Percentiles rank a stretch among this genome's conserved stretches.
These are phyloP conservation scores for Ectemnius cavifrons DNA, from an alignment of 2,888 invertebrate genomes.

Conservation along the genomic window DNA sequence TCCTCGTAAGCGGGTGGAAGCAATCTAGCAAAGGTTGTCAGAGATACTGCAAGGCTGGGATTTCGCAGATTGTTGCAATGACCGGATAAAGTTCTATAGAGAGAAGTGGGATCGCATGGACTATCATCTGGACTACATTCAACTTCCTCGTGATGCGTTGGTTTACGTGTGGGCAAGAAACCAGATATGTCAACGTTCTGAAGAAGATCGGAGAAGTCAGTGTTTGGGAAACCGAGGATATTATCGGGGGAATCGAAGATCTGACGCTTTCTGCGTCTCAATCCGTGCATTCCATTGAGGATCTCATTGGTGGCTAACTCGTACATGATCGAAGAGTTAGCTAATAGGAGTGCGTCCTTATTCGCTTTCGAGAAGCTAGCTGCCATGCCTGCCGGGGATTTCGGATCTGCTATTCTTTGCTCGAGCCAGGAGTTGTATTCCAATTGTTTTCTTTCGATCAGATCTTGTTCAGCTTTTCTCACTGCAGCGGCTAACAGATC, in stretches of 20 bases:
- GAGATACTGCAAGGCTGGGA: conserved; percentile 89
- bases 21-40: conserved; percentile 91
- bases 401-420: conserved; percentile 84
- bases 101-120: conserved; percentile 85
- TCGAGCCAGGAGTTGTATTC: conserved; percentile 90
- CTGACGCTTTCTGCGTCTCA: conserved; percentile 84
- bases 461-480: conserved; percentile 88
- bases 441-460: conserved; percentile 86
- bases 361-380: conserved; percentile 95
- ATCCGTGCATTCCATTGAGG: conserved; percentile 81
- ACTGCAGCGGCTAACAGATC: conserved; percentile 87
- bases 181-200: conserved; percentile 89
- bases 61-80: conserved; percentile 93
- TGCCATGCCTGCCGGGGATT: conserved; percentile 91
- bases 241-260: conserved; percentile 83
- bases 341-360: conserved; percentile 88
- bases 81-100: conserved; percentile 88
- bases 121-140: conserved; percentile 86
- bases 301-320: conserved; percentile 94
- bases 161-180: conserved; percentile 82
- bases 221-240: conserved; percentile 79
- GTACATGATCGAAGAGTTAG: conserved; percentile 91
- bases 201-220: conserved; percentile 87
- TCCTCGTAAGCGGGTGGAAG: conserved; percentile 93
- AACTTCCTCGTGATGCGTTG: conserved; percentile 83